Percentiles rank a stretch among this genome's conserved stretches.
Conservation (phyloP, 2,888 invertebrate species). For the Norana najaformis region DNA sequence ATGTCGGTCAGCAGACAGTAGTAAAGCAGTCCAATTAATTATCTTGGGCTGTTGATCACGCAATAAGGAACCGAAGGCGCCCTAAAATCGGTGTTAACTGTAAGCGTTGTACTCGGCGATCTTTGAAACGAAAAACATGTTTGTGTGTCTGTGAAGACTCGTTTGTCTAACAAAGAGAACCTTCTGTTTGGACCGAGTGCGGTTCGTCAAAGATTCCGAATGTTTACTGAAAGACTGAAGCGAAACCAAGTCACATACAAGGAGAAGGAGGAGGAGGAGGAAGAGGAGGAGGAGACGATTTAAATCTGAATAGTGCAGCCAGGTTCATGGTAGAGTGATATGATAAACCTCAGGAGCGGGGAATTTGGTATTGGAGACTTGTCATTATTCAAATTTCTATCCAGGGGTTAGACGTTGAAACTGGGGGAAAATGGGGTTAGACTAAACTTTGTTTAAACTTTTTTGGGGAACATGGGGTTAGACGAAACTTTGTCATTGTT, state of each 20-base stretch:
- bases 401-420: too few species aligned
- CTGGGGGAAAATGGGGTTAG: not conserved
- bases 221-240: not conserved
- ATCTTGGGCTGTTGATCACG: not conserved
- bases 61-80: not conserved
- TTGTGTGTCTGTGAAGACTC: not conserved
- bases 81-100: not conserved
- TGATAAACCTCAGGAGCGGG: not conserved
- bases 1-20: not conserved
- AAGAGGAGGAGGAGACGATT: too few species aligned
- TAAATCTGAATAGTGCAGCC: not conserved
- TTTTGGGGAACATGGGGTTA: too few species aligned
- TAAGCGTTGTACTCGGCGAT: not conserved
- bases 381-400: not conserved
- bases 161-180: not conserved
- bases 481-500: not conserved
- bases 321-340: not conserved
- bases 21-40: not conserved
- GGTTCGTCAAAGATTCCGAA: not conserved
- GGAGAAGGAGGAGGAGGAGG: too few species aligned
- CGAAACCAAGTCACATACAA: too few species aligned
- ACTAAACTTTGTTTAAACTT: too few species aligned
- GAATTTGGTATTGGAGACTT: not conserved
- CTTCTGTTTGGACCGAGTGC: not conserved
- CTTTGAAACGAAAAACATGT: not conserved